phyloP scores from a whole-genome alignment of 2,888 invertebrate species.

The Agriopis marginaria region DNA sequence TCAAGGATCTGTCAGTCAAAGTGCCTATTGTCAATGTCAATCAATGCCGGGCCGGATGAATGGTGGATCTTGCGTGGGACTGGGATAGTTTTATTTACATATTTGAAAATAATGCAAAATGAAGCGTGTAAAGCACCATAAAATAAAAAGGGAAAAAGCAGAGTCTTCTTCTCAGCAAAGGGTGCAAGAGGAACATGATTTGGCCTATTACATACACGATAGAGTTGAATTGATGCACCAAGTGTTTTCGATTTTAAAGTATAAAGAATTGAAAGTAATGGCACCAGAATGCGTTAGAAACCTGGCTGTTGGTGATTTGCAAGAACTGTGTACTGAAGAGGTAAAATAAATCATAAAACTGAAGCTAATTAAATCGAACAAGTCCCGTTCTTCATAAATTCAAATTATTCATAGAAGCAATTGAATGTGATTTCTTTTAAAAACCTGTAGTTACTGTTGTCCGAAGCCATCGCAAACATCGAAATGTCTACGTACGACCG shows the following conservation, averaged over 20 bases:
- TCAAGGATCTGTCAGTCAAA: too few relatives aligned
- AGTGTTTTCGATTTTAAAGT: slow-evolving; percentile 85
- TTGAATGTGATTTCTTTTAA: too few relatives aligned
- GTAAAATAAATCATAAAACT: slow-evolving; percentile 50
- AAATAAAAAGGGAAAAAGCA: slow-evolving; percentile 68
- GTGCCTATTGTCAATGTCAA: too few relatives aligned
- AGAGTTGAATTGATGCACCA: slow-evolving; percentile 87
- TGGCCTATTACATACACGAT: slow-evolving; percentile 86
- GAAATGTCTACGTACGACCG: too few relatives aligned
- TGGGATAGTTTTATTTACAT: neutral
- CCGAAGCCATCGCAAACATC: too few relatives aligned
- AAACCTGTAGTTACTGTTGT: too few relatives aligned
- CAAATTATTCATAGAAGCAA: too few relatives aligned
- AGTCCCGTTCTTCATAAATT: too few relatives aligned
- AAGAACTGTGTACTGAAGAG: slow-evolving; percentile 87
- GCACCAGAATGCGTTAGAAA: slow-evolving; percentile 83
- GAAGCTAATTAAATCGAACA: too few relatives aligned
- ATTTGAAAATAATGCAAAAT: slow-evolving; percentile 31
- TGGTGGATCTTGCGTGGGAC: neutral
- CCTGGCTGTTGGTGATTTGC: slow-evolving; percentile 80
- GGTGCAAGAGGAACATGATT: slow-evolving; percentile 75
- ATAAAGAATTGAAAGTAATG: slow-evolving; percentile 85
- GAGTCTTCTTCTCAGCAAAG: slow-evolving; percentile 56
- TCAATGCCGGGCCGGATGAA: too few relatives aligned
- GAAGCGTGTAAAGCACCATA: slow-evolving; percentile 55